Percentiles rank a stretch among this genome's conserved stretches.
These are phyloP conservation scores for Balaeniceps rex DNA, from an alignment of 2,113 vertebrate genomes.

Conservation along the genomic window DNA sequence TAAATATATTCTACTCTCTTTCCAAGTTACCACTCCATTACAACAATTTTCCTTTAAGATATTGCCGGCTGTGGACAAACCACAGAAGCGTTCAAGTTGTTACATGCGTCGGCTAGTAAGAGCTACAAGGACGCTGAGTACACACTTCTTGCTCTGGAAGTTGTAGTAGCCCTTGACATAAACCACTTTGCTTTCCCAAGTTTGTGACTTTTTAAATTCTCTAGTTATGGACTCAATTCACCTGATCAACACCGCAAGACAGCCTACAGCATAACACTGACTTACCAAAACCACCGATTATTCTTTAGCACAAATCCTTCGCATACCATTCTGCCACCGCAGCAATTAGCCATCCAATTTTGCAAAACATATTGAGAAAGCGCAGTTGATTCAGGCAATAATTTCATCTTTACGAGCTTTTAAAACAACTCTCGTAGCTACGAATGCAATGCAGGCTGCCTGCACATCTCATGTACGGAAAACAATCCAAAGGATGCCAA, in stretches of 20 bases:
- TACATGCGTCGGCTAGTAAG: background rate
- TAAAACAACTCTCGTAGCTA: background rate
- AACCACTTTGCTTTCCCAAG: background rate
- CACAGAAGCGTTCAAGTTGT: background rate
- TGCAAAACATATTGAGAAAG: background rate
- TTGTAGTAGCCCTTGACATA: background rate
- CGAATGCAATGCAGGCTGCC: background rate
- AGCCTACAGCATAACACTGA: background rate
- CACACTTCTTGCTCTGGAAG: background rate
- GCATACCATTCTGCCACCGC: background rate
- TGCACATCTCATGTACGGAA: background rate
- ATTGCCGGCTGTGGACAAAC: background rate
- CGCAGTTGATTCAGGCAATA: background rate
- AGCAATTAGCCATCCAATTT: background rate
- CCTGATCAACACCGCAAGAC: background rate
- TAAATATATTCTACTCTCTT: background rate
- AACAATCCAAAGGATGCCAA: background rate
- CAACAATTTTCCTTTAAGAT: background rate
- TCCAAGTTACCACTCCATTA: background rate
- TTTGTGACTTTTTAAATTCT: background rate
- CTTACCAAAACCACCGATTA: background rate
- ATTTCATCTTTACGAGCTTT: background rate
- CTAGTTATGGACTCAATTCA: background rate
- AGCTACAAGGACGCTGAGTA: background rate
- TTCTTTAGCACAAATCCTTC: background rate